phyloP scores from a whole-genome alignment of 2,113 vertebrate species.

The Clarias macrocephalus region DNA sequence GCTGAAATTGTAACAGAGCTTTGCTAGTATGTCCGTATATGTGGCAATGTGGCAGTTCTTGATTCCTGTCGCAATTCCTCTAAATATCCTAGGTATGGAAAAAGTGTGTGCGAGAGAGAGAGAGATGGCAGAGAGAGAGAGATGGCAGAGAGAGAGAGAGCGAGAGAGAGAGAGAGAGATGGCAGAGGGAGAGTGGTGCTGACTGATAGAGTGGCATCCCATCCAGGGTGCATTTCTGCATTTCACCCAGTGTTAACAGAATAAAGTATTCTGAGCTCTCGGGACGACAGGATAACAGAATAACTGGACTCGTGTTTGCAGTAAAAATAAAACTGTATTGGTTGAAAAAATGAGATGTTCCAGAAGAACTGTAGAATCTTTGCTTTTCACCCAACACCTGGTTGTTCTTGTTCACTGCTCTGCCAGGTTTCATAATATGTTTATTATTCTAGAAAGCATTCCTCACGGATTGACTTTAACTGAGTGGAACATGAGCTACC shows the following conservation, averaged over 20 bases:
- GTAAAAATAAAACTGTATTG: neutral
- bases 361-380: neutral
- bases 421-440: neutral
- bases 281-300: neutral
- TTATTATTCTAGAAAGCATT: slow-evolving; percentile 25
- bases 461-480: neutral
- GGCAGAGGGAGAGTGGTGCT: too few species aligned
- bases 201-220: neutral
- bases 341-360: neutral
- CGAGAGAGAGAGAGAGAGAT: too few species aligned
- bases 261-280: neutral
- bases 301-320: neutral
- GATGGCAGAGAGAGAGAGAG: too few species aligned
- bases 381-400: neutral
- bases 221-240: neutral
- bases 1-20: neutral
- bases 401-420: neutral
- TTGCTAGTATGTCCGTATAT: neutral
- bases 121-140: too few species aligned
- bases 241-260: neutral
- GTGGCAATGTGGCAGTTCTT: neutral
- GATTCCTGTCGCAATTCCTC: neutral
- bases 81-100: neutral
- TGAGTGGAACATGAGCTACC: slow-evolving; percentile 1
- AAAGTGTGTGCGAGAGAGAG: too few species aligned